phyloP scores from a whole-genome alignment of 64 coral and sea anemone genomes.

The Pachyseris speciosa region DNA sequence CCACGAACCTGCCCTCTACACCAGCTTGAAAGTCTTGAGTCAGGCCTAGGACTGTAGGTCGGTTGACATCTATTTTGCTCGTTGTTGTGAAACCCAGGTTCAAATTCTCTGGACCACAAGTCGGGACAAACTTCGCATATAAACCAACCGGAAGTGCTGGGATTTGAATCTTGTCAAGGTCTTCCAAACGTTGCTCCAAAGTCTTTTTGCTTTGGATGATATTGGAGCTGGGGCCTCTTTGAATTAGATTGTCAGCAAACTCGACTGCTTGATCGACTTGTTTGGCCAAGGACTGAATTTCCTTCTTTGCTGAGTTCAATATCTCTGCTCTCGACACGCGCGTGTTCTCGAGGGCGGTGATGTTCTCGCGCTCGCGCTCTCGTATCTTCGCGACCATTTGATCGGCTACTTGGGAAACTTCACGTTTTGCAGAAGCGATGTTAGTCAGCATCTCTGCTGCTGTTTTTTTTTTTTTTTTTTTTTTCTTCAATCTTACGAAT shows the following conservation, averaged over 20 bases:
- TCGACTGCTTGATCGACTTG: neutral
- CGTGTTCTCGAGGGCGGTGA: neutral
- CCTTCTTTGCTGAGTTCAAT: neutral
- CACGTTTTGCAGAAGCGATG: neutral
- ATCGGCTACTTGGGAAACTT: neutral
- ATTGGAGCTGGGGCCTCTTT: neutral
- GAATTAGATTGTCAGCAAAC: neutral
- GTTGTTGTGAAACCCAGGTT: neutral
- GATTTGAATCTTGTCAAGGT: neutral
- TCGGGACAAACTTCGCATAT: neutral
- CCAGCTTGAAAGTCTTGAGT: neutral
- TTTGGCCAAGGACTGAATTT: neutral
- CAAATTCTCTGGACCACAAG: neutral
- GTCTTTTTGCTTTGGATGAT: neutral
- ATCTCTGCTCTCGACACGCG: neutral
- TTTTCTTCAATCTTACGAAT: neutral
- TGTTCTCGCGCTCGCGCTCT: neutral
- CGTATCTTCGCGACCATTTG: neutral
- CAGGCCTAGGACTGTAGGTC: neutral
- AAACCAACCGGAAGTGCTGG: neutral
- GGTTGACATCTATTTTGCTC: neutral
- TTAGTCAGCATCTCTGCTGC: neutral
- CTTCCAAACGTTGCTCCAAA: neutral
- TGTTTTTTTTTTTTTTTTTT: too few relatives aligned
- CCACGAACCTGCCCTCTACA: neutral